Evolutionary conservation across 2,888 invertebrate species (phyloP).

Genomic region (Furcula furcula): DNA sequence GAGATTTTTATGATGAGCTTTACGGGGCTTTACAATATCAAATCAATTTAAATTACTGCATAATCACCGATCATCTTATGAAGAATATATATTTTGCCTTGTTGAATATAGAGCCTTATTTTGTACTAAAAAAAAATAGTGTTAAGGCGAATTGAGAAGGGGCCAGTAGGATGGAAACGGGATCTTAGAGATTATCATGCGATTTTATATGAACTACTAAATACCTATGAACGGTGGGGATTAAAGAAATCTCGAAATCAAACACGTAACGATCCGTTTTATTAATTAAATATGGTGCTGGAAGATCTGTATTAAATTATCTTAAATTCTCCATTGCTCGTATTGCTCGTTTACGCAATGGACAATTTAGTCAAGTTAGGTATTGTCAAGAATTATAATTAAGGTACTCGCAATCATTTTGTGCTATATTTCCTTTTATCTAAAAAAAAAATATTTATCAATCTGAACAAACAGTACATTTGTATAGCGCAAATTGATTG

Average conservation of each 20-base stretch:
- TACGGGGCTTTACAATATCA: conserved; percentile 35
- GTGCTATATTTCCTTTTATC: conserved; percentile 39
- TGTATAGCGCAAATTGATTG: conserved; percentile 38
- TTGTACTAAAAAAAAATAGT: conserved; percentile 52
- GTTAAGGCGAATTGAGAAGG: conserved; percentile 60
- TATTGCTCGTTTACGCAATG: conserved; percentile 34
- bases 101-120: conserved; percentile 61
- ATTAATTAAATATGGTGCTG: conserved; percentile 64
- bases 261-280: conserved; percentile 42
- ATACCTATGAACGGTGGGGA: conserved; percentile 29
- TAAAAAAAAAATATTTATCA: conserved; percentile 10
- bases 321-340: conserved; percentile 45
- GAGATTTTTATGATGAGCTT: conserved; percentile 45
- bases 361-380: conserved; percentile 48
- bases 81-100: conserved; percentile 54
- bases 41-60: conserved; percentile 26
- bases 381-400: conserved; percentile 42
- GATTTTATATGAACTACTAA: conserved; percentile 32
- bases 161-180: conserved; percentile 59
- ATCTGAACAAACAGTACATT: conserved; percentile 30
- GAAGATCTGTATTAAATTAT: conserved; percentile 69
- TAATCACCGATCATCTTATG: conserved; percentile 39
- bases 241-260: conserved; percentile 32
- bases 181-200: conserved; percentile 26
- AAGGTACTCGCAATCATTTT: conserved; percentile 44